phyloP scores from a whole-genome alignment of 2,888 invertebrate species.

The Xestobium rufovillosum region DNA sequence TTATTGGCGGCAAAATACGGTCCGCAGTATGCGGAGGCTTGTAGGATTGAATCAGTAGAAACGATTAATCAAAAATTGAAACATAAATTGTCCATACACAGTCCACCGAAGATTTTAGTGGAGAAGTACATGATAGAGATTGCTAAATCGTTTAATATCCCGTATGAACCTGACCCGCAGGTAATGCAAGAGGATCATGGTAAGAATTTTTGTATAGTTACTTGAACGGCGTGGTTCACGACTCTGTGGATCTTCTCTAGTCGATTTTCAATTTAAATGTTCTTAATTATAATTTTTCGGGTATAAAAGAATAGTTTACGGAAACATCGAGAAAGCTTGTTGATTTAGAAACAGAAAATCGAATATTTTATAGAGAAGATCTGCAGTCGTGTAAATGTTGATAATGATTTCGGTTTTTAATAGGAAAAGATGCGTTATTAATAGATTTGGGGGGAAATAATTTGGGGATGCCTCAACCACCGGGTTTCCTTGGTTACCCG shows the following conservation, averaged over 20 bases:
- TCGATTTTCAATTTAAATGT: too few species aligned
- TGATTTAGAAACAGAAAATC: too few species aligned
- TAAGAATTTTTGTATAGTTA: constrained; percentile 15
- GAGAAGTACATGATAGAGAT: constrained; percentile 95
- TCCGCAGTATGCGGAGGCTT: constrained; percentile 83
- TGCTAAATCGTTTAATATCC: constrained; percentile 89
- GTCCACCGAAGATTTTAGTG: constrained; percentile 90
- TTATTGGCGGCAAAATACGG: constrained; percentile 89
- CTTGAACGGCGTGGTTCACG: too few species aligned
- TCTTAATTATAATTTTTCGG: too few species aligned
- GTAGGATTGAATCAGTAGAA: constrained; percentile 70
- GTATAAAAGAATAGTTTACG: too few species aligned
- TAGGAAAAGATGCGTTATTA: constrained; percentile 53
- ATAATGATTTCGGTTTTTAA: constrained; percentile 24
- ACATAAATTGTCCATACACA: constrained; percentile 88
- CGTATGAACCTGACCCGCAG: constrained; percentile 92
- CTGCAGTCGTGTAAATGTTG: neutral
- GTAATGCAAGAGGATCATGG: constrained; percentile 69
- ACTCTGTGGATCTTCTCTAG: too few species aligned
- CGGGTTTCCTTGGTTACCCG: constrained; percentile 78
- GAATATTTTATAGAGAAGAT: too few species aligned
- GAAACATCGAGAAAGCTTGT: too few species aligned
- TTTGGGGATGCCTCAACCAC: constrained; percentile 59
- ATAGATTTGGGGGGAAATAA: constrained; percentile 62
- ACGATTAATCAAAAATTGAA: constrained; percentile 86